These are phyloP conservation scores for Paraplagusia blochii DNA, from an alignment of 2,113 vertebrate genomes.

Conservation along the genomic window DNA sequence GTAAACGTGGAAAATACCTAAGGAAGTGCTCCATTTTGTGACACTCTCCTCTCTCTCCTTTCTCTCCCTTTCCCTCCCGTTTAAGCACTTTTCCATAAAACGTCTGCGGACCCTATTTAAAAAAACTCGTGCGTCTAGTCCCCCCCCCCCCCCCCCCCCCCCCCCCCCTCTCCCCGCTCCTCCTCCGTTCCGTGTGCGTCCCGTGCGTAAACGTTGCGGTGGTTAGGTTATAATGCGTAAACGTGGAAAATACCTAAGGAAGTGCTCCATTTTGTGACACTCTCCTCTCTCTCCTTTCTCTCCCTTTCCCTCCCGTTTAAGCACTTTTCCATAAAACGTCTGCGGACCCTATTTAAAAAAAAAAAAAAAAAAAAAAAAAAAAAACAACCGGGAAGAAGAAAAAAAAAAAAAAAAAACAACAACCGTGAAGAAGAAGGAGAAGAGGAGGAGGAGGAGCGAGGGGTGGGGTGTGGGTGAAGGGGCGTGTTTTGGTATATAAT, in stretches of 20 bases:
- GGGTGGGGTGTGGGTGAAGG: conserved; percentile 62
- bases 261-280: conserved; percentile 51
- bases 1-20: conserved; percentile 68
- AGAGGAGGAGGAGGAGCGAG: conserved; percentile 58
- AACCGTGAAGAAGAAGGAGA: conserved; percentile 47
- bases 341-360: conserved; percentile 24
- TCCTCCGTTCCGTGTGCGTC: conserved; percentile 58
- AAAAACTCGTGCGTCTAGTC: no score
- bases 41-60: conserved; percentile 34
- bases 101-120: conserved; percentile 38
- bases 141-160: no score
- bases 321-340: conserved; percentile 65
- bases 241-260: conserved; percentile 66
- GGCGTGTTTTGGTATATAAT: conserved; percentile 81
- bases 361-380: no score
- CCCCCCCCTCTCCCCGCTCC: no score
- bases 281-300: conserved; percentile 25
- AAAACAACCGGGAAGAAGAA: conserved; percentile 47
- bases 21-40: conserved; percentile 56
- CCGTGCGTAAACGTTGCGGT: conserved; percentile 65
- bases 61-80: conserved; percentile 24
- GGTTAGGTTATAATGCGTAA: conserved; percentile 64
- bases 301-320: conserved; percentile 38
- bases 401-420: no score
- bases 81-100: conserved; percentile 66